phyloP scores from a whole-genome alignment of 2,797 vertebrate species.

The Spinus pinus region DNA sequence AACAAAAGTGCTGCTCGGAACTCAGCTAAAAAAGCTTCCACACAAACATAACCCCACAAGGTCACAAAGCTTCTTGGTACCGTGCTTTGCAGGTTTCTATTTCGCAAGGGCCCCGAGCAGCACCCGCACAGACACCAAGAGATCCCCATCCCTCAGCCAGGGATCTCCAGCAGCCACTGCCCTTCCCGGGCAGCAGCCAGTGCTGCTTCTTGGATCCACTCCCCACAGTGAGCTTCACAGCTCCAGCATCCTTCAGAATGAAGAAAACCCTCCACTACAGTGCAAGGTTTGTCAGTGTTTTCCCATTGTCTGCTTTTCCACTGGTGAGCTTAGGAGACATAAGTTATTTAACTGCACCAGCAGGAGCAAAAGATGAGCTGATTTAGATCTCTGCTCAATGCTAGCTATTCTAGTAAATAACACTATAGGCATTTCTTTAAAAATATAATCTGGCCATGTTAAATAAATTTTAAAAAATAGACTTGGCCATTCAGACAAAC shows the following conservation, averaged over 20 bases:
- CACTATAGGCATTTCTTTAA: background rate
- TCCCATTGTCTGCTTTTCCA: background rate
- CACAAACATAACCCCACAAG: background rate
- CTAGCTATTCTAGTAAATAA: no score
- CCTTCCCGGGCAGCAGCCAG: background rate
- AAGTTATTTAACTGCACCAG: background rate
- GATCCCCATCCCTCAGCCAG: background rate
- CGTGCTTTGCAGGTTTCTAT: background rate
- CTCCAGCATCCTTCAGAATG: background rate
- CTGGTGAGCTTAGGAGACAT: background rate
- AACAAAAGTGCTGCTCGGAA: background rate
- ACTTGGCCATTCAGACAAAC: background rate
- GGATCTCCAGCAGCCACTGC: background rate
- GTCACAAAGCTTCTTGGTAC: background rate
- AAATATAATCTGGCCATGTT: background rate
- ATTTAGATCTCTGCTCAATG: background rate
- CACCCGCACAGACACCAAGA: accelerated
- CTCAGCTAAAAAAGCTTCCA: background rate
- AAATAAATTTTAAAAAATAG: background rate
- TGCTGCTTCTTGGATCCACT: background rate
- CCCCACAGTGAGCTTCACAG: background rate
- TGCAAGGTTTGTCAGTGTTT: background rate
- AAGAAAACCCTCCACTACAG: background rate
- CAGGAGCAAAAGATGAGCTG: background rate
- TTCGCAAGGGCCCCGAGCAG: accelerated